A percentile compares a stretch with the other conserved stretches of the same genome.
These are phyloP conservation scores for Drosophila aldrichi DNA, from an alignment of 2,888 invertebrate species.

Conservation along the genomic window DNA sequence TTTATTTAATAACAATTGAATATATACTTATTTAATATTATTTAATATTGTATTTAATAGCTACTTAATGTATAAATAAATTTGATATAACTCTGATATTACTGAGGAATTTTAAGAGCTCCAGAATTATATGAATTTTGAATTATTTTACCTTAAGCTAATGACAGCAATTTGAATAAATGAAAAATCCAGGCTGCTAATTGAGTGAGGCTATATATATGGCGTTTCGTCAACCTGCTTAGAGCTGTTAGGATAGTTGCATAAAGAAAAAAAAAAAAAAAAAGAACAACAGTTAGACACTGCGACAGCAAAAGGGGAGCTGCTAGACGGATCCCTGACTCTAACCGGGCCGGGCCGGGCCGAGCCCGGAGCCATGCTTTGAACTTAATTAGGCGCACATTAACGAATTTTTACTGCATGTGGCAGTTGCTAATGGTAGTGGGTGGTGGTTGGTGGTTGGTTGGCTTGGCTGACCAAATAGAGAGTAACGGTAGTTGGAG, in stretches of 20 bases:
- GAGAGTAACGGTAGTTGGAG: conserved; percentile 25
- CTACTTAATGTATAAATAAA: too few species aligned
- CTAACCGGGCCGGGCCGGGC: conserved; percentile 49
- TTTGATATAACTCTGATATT: too few species aligned
- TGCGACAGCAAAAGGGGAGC: conserved; percentile 4
- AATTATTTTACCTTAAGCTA: not conserved
- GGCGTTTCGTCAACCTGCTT: conserved; percentile 7
- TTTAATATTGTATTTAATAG: too few species aligned
- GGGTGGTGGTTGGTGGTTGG: not conserved
- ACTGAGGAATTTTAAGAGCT: too few species aligned
- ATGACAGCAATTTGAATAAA: conserved; percentile 17
- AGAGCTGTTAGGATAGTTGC: conserved; percentile 17
- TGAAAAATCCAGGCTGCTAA: conserved; percentile 31
- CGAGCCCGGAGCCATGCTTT: conserved; percentile 73
- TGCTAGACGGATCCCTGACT: conserved; percentile 37
- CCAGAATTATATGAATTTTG: too few species aligned
- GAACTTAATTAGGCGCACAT: conserved; percentile 81
- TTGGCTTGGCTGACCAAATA: not conserved
- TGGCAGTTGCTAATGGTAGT: conserved; percentile 43
- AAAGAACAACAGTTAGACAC: not conserved
- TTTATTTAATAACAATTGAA: too few species aligned
- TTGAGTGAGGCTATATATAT: conserved; percentile 21
- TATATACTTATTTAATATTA: too few species aligned
- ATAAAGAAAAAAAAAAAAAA: not conserved
- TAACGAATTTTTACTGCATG: conserved; percentile 72